Conservation (phyloP, 2,797 vertebrate genomes). For the Dermochelys coriacea region DNA sequence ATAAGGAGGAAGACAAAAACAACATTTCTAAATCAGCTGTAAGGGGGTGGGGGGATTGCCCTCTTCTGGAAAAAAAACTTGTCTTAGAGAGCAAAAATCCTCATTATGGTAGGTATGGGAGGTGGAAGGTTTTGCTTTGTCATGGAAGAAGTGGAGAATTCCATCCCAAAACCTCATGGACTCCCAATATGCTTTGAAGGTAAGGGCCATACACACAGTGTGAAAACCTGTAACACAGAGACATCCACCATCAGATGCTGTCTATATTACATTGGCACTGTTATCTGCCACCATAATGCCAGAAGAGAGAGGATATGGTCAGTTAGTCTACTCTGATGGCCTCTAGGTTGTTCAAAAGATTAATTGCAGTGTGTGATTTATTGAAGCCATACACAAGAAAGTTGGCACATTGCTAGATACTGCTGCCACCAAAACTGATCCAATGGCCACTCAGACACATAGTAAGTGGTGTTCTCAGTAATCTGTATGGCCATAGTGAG, state of each 20-base stretch:
- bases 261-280: accelerated
- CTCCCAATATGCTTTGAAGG: neutral
- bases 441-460: accelerated
- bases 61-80: neutral
- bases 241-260: accelerated
- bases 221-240: accelerated
- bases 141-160: neutral
- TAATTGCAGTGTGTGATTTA: neutral
- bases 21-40: constrained; percentile 3
- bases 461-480: accelerated
- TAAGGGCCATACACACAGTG: accelerated
- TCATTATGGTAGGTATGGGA: neutral
- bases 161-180: neutral
- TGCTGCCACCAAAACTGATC: neutral
- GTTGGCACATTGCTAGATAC: accelerated
- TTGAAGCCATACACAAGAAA: neutral
- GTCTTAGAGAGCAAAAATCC: neutral
- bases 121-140: neutral
- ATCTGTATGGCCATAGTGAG: neutral
- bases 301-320: accelerated
- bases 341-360: neutral
- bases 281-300: accelerated
- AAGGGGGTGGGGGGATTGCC: neutral
- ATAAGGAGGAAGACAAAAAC: constrained; percentile 29
- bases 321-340: accelerated